Evolutionary conservation across 2,888 invertebrate genomes (phyloP), one percentile per base, ranked within the genome.

Genomic region (Mythimna impura): DNA sequence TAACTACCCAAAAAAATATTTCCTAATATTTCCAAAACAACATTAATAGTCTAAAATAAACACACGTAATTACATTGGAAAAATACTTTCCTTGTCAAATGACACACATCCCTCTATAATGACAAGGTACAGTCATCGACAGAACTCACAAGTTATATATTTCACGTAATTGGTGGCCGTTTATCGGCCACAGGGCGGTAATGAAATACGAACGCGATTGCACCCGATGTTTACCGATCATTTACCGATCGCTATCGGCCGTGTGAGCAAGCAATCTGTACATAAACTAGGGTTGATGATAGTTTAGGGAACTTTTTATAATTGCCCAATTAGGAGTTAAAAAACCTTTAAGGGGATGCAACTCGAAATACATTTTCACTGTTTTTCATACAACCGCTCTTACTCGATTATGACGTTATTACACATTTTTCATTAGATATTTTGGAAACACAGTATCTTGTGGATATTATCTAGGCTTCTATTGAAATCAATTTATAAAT

Each of bases 211-310:
- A 73, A 82, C 61, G 74, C 77, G 73, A 81, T 78, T 81, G 73
- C 75, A 79, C 76, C 83, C 81, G 80, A 83, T 87, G 88, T 88
- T 90, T 91, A 89, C 89, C 88, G 89, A 89, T 88, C 85, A 88
- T 90, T 91, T 89, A 86, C 85, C 88, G 82, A 87, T 88, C 87
- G 82, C 78, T 81, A 81, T 84, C 86, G 66, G 55, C 34, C 71
- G 76, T 82, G 73, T 79, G 80, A 83, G 78, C 80, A 71, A 81
- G 68, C 73, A 78, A 66, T 73, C 63, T 72, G 72, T 72, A 64
- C 50, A n/a, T 50, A 66, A 62, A 75, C 73, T 83, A 83, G 81
- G 85, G 82, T 69, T 84, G 84, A 70, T 72, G 64, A 17, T 34
- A 36, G 63, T 77, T 80, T 70, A 54, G 63, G 52, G 72, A 78